Conservation (phyloP, 2,113 vertebrate genomes). For the Pygoscelis antarcticus region DNA sequence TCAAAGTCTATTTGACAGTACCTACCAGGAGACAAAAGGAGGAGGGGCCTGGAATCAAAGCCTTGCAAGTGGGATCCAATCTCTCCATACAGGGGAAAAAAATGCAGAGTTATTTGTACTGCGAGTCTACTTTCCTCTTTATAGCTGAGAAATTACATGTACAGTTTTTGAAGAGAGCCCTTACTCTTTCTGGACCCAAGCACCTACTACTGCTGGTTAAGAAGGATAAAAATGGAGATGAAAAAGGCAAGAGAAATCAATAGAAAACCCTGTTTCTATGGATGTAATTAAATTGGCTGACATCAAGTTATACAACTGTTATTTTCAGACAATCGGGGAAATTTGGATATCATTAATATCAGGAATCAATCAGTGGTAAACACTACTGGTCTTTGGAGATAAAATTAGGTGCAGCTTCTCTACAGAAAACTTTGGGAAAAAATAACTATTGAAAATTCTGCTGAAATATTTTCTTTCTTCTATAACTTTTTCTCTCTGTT, state of each 20-base stretch:
- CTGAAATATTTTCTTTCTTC: background rate
- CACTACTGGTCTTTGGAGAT: background rate
- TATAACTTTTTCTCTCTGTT: background rate
- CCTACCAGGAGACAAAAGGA: background rate
- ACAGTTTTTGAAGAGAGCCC: background rate
- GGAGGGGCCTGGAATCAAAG: background rate
- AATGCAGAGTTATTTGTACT: background rate
- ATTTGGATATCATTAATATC: background rate
- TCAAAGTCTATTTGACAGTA: background rate
- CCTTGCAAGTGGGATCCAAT: background rate
- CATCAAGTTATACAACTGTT: background rate
- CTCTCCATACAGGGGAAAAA: accelerated
- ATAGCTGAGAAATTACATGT: background rate
- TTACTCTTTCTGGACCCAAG: background rate
- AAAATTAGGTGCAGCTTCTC: background rate
- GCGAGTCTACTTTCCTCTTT: background rate
- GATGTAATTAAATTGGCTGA: background rate
- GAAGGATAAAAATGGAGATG: background rate
- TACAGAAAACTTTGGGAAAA: background rate
- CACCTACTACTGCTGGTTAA: background rate
- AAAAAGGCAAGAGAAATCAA: background rate
- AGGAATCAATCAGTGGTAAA: background rate
- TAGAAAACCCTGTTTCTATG: background rate
- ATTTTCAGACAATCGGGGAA: background rate
- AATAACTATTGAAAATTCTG: background rate